A percentile compares a stretch with the other conserved stretches of the same genome.
Conservation (phyloP, 2,113 vertebrate genomes). For the Diadophis punctatus region DNA sequence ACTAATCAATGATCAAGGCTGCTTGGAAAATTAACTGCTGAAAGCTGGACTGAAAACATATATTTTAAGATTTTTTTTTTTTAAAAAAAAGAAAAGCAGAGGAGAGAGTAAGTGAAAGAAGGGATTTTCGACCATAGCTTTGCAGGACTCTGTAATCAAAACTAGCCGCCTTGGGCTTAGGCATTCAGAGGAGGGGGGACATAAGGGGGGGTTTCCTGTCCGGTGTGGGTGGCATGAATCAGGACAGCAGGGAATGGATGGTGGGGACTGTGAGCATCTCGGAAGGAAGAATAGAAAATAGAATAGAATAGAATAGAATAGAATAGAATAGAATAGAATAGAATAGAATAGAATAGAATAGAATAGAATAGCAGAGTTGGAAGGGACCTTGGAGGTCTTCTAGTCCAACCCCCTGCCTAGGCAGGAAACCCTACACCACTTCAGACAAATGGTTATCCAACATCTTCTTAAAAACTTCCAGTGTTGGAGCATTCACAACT, state of each 20-base stretch:
- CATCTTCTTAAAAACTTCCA: too few relatives aligned
- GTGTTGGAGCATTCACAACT: too few relatives aligned
- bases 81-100: not conserved
- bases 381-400: too few relatives aligned
- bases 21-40: not conserved
- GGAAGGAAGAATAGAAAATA: not conserved
- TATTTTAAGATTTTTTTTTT: not conserved
- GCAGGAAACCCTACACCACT: too few relatives aligned
- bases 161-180: not conserved
- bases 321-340: too few relatives aligned
- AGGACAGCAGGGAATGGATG: not conserved
- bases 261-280: too few relatives aligned
- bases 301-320: too few relatives aligned
- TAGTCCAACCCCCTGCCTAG: too few relatives aligned
- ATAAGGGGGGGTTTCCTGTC: not conserved
- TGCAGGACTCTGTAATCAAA: conserved; percentile 9
- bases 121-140: not conserved
- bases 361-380: too few relatives aligned
- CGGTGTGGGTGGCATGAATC: not conserved
- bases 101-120: not conserved
- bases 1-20: conserved; percentile 10
- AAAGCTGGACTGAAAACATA: conserved; percentile 17
- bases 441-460: too few relatives aligned
- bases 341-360: too few relatives aligned
- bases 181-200: not conserved